Evolutionary conservation across 2,797 vertebrate species (phyloP).

Genomic region (Cyprinodon diabolis): DNA sequence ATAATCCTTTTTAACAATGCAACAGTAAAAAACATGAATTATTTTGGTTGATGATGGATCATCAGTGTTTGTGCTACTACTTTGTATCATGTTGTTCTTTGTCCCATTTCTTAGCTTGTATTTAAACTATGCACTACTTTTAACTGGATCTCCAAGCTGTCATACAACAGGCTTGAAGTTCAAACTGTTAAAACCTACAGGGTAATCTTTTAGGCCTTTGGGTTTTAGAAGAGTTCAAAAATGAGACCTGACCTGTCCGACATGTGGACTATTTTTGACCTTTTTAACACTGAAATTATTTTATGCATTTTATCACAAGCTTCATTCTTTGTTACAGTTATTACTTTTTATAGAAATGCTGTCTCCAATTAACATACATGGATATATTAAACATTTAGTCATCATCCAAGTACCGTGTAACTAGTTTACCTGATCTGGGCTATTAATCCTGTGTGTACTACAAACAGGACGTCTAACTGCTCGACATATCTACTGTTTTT

Average conservation of each 20-base stretch:
- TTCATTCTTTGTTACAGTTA: constrained; percentile 2
- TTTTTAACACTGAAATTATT: constrained; percentile 35
- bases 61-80: neutral
- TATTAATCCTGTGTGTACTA: constrained; percentile 9
- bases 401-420: constrained; percentile 3
- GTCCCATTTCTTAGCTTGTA: neutral
- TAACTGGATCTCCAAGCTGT: neutral
- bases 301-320: constrained; percentile 33
- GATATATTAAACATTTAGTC: too few relatives aligned
- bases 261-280: constrained; percentile 1
- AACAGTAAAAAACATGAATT: neutral
- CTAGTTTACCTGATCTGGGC: constrained; percentile 11
- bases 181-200: neutral
- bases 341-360: constrained; percentile 17
- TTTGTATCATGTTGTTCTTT: neutral
- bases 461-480: constrained; percentile 27
- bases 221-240: neutral
- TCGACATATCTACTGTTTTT: neutral
- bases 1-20: neutral
- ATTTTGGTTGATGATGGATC: neutral
- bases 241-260: neutral
- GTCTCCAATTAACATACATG: constrained; percentile 8
- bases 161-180: neutral
- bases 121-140: constrained; percentile 38
- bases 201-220: neutral